Percentiles rank a stretch among this genome's conserved stretches.
These are phyloP conservation scores for Cerastis rubricosa DNA, from an alignment of 2,888 invertebrate genomes.

Conservation along the genomic window DNA sequence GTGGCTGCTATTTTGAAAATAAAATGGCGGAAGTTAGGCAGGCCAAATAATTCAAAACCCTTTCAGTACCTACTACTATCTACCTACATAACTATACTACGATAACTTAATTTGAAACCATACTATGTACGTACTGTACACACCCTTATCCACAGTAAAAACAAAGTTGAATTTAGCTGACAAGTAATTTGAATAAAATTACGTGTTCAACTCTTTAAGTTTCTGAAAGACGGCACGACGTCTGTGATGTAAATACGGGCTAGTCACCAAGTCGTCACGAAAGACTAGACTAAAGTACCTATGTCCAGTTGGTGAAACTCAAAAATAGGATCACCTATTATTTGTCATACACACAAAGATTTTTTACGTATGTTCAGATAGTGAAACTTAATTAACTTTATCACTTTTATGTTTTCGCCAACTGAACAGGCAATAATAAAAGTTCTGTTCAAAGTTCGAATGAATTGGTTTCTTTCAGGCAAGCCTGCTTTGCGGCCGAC, in stretches of 20 bases:
- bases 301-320: too few relatives aligned
- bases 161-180: not conserved
- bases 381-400: too few relatives aligned
- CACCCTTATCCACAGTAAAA: not conserved
- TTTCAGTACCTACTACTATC: not conserved
- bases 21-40: too few relatives aligned
- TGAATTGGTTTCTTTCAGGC: not conserved
- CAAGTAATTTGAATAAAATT: conserved; percentile 18
- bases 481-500: not conserved
- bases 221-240: not conserved
- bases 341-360: too few relatives aligned
- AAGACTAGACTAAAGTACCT: too few relatives aligned
- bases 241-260: too few relatives aligned
- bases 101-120: not conserved
- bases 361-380: too few relatives aligned
- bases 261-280: too few relatives aligned
- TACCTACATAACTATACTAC: not conserved
- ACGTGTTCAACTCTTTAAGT: not conserved
- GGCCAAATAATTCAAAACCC: too few relatives aligned
- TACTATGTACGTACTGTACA: not conserved
- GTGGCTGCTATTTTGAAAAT: too few relatives aligned
- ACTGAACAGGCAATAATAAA: not conserved
- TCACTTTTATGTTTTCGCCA: too few relatives aligned
- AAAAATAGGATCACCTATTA: too few relatives aligned
- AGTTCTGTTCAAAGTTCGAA: not conserved